Evolutionary conservation across 2,888 invertebrate species (phyloP).

Genomic region (Steinernema hermaphroditum): DNA sequence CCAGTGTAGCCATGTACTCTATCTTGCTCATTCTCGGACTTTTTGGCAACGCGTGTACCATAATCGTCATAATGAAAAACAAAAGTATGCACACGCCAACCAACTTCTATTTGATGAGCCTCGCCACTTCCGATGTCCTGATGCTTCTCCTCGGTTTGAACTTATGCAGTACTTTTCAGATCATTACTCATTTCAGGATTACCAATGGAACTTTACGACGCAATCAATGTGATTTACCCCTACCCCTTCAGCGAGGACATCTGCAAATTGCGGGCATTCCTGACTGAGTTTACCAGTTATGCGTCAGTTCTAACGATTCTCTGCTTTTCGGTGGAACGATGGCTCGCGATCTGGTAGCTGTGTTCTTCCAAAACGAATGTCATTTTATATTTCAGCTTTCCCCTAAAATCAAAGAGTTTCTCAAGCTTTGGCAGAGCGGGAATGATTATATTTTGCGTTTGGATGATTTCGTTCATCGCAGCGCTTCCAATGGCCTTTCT

Average conservation of each 20-base stretch:
- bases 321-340: conserved; percentile 65
- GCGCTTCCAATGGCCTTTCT: conserved; percentile 59
- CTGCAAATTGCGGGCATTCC: conserved; percentile 62
- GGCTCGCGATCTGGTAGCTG: conserved; percentile 62
- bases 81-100: conserved; percentile 64
- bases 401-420: conserved; percentile 57
- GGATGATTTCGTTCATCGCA: conserved; percentile 59
- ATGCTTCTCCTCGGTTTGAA: conserved; percentile 60
- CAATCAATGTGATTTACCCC: conserved; percentile 59
- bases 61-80: conserved; percentile 58
- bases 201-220: conserved; percentile 63
- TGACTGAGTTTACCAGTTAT: conserved; percentile 57
- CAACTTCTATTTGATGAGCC: conserved; percentile 63
- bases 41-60: conserved; percentile 62
- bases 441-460: conserved; percentile 56
- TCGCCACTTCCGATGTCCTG: conserved; percentile 64
- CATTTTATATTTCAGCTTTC: conserved; percentile 50
- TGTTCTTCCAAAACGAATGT: background rate
- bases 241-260: conserved; percentile 57
- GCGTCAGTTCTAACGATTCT: conserved; percentile 59
- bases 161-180: background rate
- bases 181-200: conserved; percentile 49
- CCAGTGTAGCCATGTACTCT: conserved; percentile 59
- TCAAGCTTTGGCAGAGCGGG: conserved; percentile 60
- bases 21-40: conserved; percentile 59